Base-by-base conservation (phyloP, 1,140 invertebrate genomes). In the Nasonia giraulti region DNA sequence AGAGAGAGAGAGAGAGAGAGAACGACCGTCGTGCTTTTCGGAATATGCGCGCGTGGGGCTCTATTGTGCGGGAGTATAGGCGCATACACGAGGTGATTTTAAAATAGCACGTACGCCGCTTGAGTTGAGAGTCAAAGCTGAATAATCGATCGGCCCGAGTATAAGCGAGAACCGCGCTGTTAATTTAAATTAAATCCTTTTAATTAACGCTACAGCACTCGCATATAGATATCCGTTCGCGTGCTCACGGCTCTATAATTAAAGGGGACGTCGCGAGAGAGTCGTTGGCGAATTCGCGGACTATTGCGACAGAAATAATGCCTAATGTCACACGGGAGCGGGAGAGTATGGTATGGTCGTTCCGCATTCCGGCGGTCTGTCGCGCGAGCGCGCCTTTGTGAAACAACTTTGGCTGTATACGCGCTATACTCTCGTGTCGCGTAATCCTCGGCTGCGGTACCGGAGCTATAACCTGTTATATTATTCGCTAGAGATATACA, bases 251-350 rank as follows among this genome's bases (percentile, higher is more conserved):
- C 55, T 62, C 17, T n/a, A 62, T 62, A 62, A 62, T 62, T 62
- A 62, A 71, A 71, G 27, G 31, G 31, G 12, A 71, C 27, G 31
- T 8, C 68, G 68, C 2, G 68, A 2, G 68, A 33, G 23, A 69
- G 23, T 80, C 77, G 77, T 80, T 40, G 20, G 50, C 68, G 14
- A 7, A 33, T 62, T 33, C 17, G 50, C 55, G 74, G 12, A 40
- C 68, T 8, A 74, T 85, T 85, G 62, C 84, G 84, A 85, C 80
- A 85, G 74, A 85, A 82, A 37, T 85, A 66, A 62, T 66, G 73
- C 33, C 71, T 82, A 82, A 85, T 85, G 66, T 82, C 80, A 78
- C 80, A 78, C 80, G 80, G 44, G 55, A n/a, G 27, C 27, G 55
- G 17, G 55, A 44, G 6, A 44, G 40, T 44, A 44, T 33, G 33